Evolutionary conservation across 2,888 invertebrate species (phyloP).

Genomic region (Xylota segnis): DNA sequence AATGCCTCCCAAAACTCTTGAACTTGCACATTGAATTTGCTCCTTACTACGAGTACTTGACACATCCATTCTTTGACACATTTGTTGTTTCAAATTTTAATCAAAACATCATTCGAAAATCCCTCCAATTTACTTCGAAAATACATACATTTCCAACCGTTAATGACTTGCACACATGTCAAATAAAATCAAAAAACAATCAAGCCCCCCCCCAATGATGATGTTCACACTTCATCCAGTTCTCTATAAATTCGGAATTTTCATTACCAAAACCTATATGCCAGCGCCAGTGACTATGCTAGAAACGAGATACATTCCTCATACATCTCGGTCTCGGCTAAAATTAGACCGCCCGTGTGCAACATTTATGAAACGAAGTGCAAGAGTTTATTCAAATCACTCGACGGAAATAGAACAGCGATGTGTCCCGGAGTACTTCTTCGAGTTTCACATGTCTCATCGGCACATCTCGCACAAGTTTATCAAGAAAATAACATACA

Average conservation of each 20-base stretch:
- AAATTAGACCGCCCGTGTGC: conserved; percentile 30
- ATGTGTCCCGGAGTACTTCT: conserved; percentile 18
- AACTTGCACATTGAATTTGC: too few species aligned
- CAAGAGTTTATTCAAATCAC: conserved; percentile 55
- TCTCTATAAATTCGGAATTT: conserved; percentile 32
- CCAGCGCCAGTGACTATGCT: conserved; percentile 5
- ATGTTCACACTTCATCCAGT: conserved; percentile 12
- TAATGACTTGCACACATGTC: conserved; percentile 1
- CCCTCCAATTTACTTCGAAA: too few species aligned
- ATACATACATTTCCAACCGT: too few species aligned
- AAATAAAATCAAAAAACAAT: background rate
- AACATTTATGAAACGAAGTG: conserved; percentile 44
- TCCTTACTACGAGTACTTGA: too few species aligned
- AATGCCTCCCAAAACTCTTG: too few species aligned
- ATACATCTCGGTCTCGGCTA: conserved; percentile 19
- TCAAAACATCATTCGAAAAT: too few species aligned
- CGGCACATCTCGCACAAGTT: conserved; percentile 43
- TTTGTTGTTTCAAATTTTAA: too few species aligned
- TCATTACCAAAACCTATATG: conserved; percentile 42
- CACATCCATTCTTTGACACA: too few species aligned
- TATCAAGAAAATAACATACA: conserved; percentile 36
- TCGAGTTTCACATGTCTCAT: conserved; percentile 26
- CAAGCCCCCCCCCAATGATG: background rate
- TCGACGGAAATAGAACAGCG: conserved; percentile 51
- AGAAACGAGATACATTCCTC: conserved; percentile 16